Base-by-base conservation (phyloP, 2,888 invertebrate species). In the Lapara coniferarum region DNA sequence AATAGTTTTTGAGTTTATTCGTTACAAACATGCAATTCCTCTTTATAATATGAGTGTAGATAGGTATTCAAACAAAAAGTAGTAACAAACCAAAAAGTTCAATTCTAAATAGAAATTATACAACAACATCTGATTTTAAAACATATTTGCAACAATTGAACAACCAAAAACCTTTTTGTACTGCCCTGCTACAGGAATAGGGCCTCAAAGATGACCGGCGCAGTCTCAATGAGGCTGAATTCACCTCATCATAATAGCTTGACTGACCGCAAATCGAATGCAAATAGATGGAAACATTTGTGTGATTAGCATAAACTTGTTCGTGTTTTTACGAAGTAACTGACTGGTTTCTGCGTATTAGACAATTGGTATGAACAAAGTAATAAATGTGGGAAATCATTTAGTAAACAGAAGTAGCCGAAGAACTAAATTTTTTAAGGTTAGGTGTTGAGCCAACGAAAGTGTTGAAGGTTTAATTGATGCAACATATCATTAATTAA, bases 241-340 rank as follows among this genome's bases (percentile, higher is more conserved):
- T 30, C 14, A 19, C 46, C 25, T 19, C 6, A 46, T 44, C 37
- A 10, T 58, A 46, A 63, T 63, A 49, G 63, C 13, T 16, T 1
- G 19, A 7, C 63, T 2, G 19, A 49, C 19, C 63, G 46, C 63
- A 63, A 63, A 63, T 49, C 19, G 49, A 63, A 63, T 63, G 63
- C 63, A 63, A 63, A 63, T 63, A 63, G 19, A 63, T 63, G 63
- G 19, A 59, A 59, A 63, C 49, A 49, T 19, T 63, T 13, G 37
- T 49, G 13, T 3, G 49, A 49, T 63, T 63, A 63, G 19, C 63
- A 63, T 63, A 63, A 49, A 49, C 12, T 63, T 49, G 63, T 59
- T n/a, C 46, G 63, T 19, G 49, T 63, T 63, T 63, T 63, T 49
- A 63, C 63, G 63, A 63, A 19, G 55, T 19, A 19, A 10, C 53